A percentile compares a stretch with the other conserved stretches of the same genome.
These are phyloP conservation scores for Pseudochirops corinnae DNA, from an alignment of 2,797 vertebrate genomes.

Conservation along the genomic window DNA sequence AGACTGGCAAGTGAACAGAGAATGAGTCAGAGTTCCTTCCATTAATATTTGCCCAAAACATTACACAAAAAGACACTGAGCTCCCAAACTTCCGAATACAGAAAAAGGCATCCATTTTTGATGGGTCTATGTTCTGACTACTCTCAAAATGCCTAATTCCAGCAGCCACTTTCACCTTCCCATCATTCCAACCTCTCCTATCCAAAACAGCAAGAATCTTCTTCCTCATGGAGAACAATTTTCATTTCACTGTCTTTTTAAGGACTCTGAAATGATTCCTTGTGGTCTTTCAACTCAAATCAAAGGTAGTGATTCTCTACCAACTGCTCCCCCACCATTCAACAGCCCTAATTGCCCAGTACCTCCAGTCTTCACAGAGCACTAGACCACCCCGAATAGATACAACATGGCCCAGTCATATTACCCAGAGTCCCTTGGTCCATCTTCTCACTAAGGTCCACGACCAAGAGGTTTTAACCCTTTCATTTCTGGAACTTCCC, in stretches of 20 bases:
- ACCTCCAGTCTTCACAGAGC: no score
- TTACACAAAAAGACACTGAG: not conserved
- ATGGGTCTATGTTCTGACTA: no score
- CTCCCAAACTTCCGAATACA: not conserved
- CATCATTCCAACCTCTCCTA: not conserved
- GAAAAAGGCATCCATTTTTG: not conserved
- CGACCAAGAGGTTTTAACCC: no score
- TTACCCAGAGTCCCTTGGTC: no score
- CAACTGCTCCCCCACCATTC: not conserved
- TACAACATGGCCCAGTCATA: no score
- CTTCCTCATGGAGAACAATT: not conserved
- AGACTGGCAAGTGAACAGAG: conserved; percentile 26
- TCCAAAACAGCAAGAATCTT: not conserved
- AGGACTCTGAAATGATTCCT: not conserved
- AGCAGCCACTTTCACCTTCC: not conserved
- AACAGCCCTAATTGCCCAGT: conserved; percentile 9
- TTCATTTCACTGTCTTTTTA: not conserved
- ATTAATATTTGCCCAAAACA: conserved; percentile 8
- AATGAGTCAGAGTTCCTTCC: conserved; percentile 16
- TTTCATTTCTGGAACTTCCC: no score
- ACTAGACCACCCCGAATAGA: no score
- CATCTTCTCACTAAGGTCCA: no score
- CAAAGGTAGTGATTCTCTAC: not conserved
- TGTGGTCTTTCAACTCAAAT: not conserved
- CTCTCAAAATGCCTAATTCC: not conserved